Evolutionary conservation across 1,140 invertebrate genomes (phyloP), one percentile per base, ranked within the genome.

Genomic region (Forficula auricularia): DNA sequence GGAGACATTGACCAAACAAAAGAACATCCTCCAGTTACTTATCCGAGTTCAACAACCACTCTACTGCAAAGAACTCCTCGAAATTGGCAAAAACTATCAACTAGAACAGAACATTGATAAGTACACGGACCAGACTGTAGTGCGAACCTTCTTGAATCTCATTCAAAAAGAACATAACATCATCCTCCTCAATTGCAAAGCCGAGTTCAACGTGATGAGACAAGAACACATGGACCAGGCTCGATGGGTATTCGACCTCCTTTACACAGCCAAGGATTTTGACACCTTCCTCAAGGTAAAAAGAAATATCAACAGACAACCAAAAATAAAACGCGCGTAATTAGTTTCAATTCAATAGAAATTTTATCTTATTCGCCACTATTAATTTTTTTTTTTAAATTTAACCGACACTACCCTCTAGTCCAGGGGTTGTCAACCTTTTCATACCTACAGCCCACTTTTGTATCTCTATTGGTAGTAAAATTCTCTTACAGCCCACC

Each of bases 251-350:
- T 81, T 78, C 65, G 70, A 79, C 42, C 51, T 78, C 43, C 68
- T 83, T 50, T 77, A 71, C 58, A 70, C 69, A 49, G 75, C 77
- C 41, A 77, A 79, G 53, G 68, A 75, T 48, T 77, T 68, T 47
- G 68, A 73, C 3, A 70, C 63, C 10, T 78, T 79, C 59, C 69
- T 62, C 58, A 67, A 70, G 34, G 47, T 44, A 39, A 14, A 4
- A 27, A 27, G 10, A 6, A n/a, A n/a, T n/a, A n/a, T n/a, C n/a
- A n/a, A n/a, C n/a, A n/a, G n/a, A n/a, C n/a, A n/a, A n/a, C n/a
- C n/a, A n/a, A n/a, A n/a, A n/a, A n/a, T n/a, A n/a, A n/a, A n/a
- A n/a, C n/a, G n/a, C n/a, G n/a, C n/a, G n/a, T n/a, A n/a, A n/a
- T n/a, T n/a, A n/a, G n/a, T n/a, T n/a, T n/a, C n/a, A n/a, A n/a